Evolutionary conservation across 64 coral and sea anemone species (phyloP), one percentile per base, ranked within the genome.

Genomic region (Acropora yongei): DNA sequence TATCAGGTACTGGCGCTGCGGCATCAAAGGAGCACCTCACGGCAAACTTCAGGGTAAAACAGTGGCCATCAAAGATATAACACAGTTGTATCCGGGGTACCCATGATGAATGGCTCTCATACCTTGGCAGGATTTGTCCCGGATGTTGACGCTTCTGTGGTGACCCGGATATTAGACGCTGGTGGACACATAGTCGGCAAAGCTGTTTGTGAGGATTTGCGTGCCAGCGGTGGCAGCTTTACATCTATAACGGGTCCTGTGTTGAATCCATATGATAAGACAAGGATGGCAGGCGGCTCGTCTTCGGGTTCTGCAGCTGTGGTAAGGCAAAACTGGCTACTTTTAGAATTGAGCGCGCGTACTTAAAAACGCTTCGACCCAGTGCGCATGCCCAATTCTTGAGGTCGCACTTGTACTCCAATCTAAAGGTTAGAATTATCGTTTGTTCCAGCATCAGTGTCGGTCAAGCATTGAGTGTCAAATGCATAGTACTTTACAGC

Each of bases 181-280:
- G 96, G 96, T 10, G 96, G 96, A 11, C 72, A 77, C n/a, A 98
- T 98, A 45, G 46, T 95, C 42, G 96, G 93, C 8, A 98, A 98
- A 48, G 79, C 93, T 11, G 89, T 94, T 9, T 95, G 93, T 92
- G 96, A 98, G 49, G 79, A 98, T 40, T 41, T 93, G 74, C 95
- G 96, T 55, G 48, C 42, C 40, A 92, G 89, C 43, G 87, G 86
- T 60, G 96, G 90, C 6, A 98, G 96, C 41, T 95, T 95, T 79
- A 92, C 93, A 39, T 68, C 92, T 47, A 86, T 85, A 14, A 93
- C 92, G 6, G 96, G 96, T 39, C 93, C 92, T 63, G 96, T 98
- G 18, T 13, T 85, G 44, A 98, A 98, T 92, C 96, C 96, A 40
- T 74, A 75, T 66, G 81, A 92, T 82, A 53, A 75, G n/a, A 85